phyloP scores from a whole-genome alignment of 2,797 vertebrate species.

The Pantherophis vulpinus region DNA sequence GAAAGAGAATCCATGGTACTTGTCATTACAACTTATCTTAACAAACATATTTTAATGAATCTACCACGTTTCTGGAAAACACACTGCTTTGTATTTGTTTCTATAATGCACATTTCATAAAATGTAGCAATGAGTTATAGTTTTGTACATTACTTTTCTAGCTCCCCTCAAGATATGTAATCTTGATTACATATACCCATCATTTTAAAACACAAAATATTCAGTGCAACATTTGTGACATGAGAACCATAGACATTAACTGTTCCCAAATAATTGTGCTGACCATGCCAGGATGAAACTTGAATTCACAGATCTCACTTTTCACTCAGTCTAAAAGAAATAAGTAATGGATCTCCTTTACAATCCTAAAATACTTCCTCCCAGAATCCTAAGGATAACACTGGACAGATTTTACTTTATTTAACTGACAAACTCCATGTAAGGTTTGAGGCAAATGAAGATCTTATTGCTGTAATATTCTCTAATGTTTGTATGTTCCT shows the following conservation, averaged over 20 bases:
- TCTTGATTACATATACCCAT: background rate
- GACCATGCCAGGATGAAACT: background rate
- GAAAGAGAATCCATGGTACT: background rate
- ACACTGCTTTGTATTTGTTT: background rate
- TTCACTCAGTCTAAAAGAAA: background rate
- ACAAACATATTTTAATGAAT: background rate
- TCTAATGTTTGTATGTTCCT: background rate
- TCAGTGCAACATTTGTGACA: background rate
- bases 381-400: background rate
- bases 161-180: background rate
- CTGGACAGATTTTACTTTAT: background rate
- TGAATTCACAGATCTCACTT: background rate
- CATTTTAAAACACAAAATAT: background rate
- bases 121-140: background rate
- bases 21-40: background rate
- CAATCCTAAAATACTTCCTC: background rate
- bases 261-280: background rate
- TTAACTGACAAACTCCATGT: background rate
- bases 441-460: background rate
- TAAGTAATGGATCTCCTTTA: background rate
- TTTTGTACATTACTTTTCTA: background rate
- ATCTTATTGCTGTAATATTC: background rate
- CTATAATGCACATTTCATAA: background rate
- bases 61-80: background rate
- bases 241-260: background rate